phyloP scores from a whole-genome alignment of 2,888 invertebrate genomes.

The Xylota segnis region DNA sequence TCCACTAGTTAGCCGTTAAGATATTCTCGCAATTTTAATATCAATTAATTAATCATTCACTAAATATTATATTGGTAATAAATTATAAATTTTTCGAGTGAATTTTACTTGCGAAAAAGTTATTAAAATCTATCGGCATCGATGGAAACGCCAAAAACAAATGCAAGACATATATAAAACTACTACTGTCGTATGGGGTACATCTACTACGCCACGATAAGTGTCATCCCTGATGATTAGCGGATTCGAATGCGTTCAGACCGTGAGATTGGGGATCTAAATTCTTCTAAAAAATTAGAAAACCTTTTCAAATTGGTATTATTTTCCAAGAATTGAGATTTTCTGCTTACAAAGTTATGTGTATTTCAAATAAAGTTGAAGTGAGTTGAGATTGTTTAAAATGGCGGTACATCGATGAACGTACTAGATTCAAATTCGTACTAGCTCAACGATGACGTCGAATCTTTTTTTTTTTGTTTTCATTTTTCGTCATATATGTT shows the following conservation, averaged over 20 bases:
- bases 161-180: slow-evolving; percentile 78
- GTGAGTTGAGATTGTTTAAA: background rate
- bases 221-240: slow-evolving; percentile 66
- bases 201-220: slow-evolving; percentile 56
- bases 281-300: background rate
- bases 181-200: slow-evolving; percentile 74
- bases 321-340: background rate
- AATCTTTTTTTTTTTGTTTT: slow-evolving; percentile 19
- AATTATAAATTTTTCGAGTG: slow-evolving; percentile 12
- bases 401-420: slow-evolving; percentile 20
- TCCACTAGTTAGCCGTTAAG: slow-evolving; percentile 12
- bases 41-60: slow-evolving; percentile 21
- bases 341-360: no score
- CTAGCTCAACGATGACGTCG: slow-evolving; percentile 54
- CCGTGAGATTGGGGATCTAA: background rate
- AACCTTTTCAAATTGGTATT: background rate
- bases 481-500: slow-evolving; percentile 13
- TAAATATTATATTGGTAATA: slow-evolving; percentile 44
- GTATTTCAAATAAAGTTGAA: background rate
- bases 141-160: slow-evolving; percentile 79
- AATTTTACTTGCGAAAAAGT: slow-evolving; percentile 47
- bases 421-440: slow-evolving; percentile 47
- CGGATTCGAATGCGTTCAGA: slow-evolving; percentile 53
- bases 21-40: slow-evolving; percentile 13
- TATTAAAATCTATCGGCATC: slow-evolving; percentile 70